Conservation (phyloP, 2,113 vertebrate species). For the Clarias batrachus region DNA sequence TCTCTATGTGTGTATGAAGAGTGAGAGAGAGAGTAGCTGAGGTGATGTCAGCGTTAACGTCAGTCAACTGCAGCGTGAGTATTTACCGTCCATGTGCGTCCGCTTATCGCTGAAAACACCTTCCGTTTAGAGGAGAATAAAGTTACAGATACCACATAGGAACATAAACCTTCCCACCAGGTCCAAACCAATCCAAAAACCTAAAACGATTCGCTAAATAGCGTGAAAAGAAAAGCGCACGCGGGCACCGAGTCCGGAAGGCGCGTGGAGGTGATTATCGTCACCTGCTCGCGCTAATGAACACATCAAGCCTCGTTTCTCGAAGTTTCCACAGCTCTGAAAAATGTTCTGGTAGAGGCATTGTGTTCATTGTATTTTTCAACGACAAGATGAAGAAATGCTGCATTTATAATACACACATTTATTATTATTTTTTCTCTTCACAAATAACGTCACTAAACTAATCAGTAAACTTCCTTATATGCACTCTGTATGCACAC, state of each 20-base stretch:
- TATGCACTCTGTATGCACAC: neutral
- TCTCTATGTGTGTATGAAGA: neutral
- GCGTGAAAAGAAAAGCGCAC: neutral
- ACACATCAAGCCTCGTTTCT: neutral
- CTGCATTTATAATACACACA: neutral
- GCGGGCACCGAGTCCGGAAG: neutral
- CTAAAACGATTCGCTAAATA: neutral
- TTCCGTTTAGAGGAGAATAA: neutral
- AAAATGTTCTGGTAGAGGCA: neutral
- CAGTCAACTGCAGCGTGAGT: neutral
- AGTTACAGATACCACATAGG: neutral
- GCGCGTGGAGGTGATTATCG: slow-evolving; percentile 22
- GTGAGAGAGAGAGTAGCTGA: neutral
- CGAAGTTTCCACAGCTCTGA: neutral
- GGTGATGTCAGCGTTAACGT: neutral
- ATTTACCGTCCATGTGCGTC: slow-evolving; percentile 67
- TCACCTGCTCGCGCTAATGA: slow-evolving; percentile 32
- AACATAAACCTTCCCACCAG: neutral
- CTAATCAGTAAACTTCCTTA: neutral
- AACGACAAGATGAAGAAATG: neutral
- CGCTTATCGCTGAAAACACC: neutral
- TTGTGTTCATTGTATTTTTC: neutral
- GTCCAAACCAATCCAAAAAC: neutral
- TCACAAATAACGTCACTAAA: neutral
- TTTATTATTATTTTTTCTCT: neutral